Conservation (phyloP, 2,888 invertebrate genomes). For the Syritta pipiens region DNA sequence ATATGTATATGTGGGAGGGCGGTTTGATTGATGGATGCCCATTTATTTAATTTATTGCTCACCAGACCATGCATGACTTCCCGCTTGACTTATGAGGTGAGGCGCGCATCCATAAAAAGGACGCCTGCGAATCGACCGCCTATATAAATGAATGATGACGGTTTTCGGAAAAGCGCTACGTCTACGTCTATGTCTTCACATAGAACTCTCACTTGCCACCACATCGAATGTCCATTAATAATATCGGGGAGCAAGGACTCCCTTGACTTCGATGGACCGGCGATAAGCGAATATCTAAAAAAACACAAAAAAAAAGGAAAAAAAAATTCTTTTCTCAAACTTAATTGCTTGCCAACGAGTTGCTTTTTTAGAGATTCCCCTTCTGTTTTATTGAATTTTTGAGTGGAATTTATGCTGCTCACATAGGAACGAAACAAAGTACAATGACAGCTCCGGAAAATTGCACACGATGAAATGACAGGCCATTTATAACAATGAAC, state of each 20-base stretch:
- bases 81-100: slow-evolving; percentile 17
- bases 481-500: slow-evolving; percentile 70
- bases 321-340: slow-evolving; percentile 13
- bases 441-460: slow-evolving; percentile 67
- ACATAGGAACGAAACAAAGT: slow-evolving; percentile 64
- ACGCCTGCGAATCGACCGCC: slow-evolving; percentile 31
- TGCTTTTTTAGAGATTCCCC: slow-evolving; percentile 10
- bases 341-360: slow-evolving; percentile 54
- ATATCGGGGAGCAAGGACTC: too few relatives aligned
- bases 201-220: slow-evolving; percentile 14
- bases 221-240: slow-evolving; percentile 57
- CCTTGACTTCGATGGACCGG: too few relatives aligned
- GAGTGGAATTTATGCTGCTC: slow-evolving; percentile 65
- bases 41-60: slow-evolving; percentile 58
- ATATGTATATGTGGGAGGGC: slow-evolving; percentile 16
- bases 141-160: slow-evolving; percentile 54
- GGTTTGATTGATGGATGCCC: slow-evolving; percentile 55
- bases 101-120: slow-evolving; percentile 36
- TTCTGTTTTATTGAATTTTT: slow-evolving; percentile 61
- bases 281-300: too few relatives aligned
- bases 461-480: slow-evolving; percentile 68
- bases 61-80: slow-evolving; percentile 47
- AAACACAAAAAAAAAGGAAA: not conserved
- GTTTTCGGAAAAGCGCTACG: slow-evolving; percentile 28
- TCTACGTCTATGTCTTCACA: slow-evolving; percentile 39